phyloP scores from a whole-genome alignment of 2,797 vertebrate genomes.

The Chelon auratus region DNA sequence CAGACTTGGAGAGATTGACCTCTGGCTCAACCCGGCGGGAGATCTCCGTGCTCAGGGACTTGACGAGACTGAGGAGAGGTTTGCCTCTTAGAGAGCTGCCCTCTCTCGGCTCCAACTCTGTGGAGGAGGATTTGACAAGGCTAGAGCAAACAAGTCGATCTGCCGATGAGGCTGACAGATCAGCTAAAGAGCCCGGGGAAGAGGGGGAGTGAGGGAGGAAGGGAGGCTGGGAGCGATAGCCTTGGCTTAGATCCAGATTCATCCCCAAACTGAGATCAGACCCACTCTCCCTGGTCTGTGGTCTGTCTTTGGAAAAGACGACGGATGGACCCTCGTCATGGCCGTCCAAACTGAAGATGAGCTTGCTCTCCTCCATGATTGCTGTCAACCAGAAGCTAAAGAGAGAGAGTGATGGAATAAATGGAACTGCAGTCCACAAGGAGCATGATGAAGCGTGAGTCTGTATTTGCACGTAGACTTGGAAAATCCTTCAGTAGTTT shows the following conservation, averaged over 20 bases:
- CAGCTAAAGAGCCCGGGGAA: constrained; percentile 75
- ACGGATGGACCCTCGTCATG: constrained; percentile 66
- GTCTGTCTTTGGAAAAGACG: constrained; percentile 71
- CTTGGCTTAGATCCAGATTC: constrained; percentile 66
- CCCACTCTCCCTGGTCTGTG: constrained; percentile 28
- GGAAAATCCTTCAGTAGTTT: constrained; percentile 3
- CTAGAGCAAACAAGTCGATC: constrained; percentile 58
- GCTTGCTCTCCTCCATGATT: constrained; percentile 78
- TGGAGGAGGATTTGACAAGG: constrained; percentile 85
- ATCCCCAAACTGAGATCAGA: constrained; percentile 57
- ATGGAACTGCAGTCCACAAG: not conserved
- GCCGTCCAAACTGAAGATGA: constrained; percentile 74
- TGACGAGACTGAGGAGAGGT: constrained; percentile 85
- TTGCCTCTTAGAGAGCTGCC: constrained; percentile 65
- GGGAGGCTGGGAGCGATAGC: constrained; percentile 49
- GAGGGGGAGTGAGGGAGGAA: constrained; percentile 73
- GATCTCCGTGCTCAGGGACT: constrained; percentile 86
- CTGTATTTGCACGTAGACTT: constrained; percentile 2
- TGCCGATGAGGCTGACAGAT: constrained; percentile 66
- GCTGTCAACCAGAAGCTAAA: constrained; percentile 18
- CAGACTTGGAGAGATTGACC: constrained; percentile 84
- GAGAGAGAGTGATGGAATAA: constrained; percentile 14
- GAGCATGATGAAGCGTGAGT: too few relatives aligned
- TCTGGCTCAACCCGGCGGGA: constrained; percentile 82
- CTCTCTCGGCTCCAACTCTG: constrained; percentile 79